Evolutionary conservation across 2,797 vertebrate genomes (phyloP).

Genomic region (Micropoecilia bifurca): DNA sequence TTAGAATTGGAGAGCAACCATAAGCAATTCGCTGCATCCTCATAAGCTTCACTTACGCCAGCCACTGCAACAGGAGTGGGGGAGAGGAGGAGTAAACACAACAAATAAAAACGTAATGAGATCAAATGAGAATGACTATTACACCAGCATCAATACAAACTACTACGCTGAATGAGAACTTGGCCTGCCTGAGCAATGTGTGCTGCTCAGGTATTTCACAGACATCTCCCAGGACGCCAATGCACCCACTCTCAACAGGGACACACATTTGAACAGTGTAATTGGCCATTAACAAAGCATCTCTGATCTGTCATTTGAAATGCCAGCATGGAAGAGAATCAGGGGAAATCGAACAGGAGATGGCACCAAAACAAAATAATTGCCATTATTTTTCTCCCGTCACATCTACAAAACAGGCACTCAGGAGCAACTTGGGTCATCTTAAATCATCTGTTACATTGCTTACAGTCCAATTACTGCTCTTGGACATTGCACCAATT

Average conservation of each 20-base stretch:
- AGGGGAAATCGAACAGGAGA: slow-evolving; percentile 51
- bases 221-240: slow-evolving; percentile 51
- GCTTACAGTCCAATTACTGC: slow-evolving; percentile 51
- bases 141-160: slow-evolving; percentile 44
- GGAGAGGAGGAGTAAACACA: slow-evolving; percentile 42
- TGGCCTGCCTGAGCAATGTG: slow-evolving; percentile 56
- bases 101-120: slow-evolving; percentile 66
- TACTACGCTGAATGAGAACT: slow-evolving; percentile 48
- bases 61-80: slow-evolving; percentile 83
- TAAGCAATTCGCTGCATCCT: slow-evolving; percentile 98
- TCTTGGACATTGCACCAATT: slow-evolving; percentile 29
- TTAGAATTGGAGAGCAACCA: slow-evolving; percentile 98
- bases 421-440: slow-evolving; percentile 39
- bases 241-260: slow-evolving; percentile 8
- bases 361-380: slow-evolving; percentile 57
- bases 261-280: slow-evolving; percentile 46
- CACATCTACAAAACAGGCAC: slow-evolving; percentile 39
- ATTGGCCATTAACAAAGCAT: slow-evolving; percentile 69
- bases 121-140: slow-evolving; percentile 59
- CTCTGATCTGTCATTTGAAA: slow-evolving; percentile 59
- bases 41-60: slow-evolving; percentile 95
- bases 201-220: slow-evolving; percentile 62
- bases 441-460: slow-evolving; percentile 54
- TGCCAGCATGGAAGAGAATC: slow-evolving; percentile 55
- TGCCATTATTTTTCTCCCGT: slow-evolving; percentile 51